Percentiles rank a stretch among this genome's conserved stretches.
phyloP scores from a whole-genome alignment of 1,140 invertebrate genomes.

The Leptinotarsa defecta region DNA sequence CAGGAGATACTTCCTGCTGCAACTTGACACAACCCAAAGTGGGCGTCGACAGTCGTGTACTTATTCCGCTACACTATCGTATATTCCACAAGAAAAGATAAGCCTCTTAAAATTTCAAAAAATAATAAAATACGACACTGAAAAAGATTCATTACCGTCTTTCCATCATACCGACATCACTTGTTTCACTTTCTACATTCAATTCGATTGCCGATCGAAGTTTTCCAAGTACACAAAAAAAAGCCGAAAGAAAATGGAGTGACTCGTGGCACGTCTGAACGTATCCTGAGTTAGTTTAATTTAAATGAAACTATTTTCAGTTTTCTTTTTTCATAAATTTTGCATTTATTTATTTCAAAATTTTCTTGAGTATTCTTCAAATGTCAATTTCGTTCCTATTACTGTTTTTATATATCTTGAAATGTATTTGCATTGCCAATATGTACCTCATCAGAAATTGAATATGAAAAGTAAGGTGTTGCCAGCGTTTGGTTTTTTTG shows the following conservation, averaged over 20 bases:
- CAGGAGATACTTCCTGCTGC: neutral
- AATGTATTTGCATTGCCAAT: no score
- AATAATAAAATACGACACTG: slow-evolving; percentile 9
- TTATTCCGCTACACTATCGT: neutral
- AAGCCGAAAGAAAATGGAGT: neutral
- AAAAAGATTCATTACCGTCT: neutral
- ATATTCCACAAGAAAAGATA: neutral
- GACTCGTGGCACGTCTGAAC: neutral
- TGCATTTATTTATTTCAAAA: no score
- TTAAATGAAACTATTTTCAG: no score
- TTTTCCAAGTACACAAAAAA: slow-evolving; percentile 6
- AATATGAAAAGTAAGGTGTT: no score
- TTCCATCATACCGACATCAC: slow-evolving; percentile 7
- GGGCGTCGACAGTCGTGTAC: neutral
- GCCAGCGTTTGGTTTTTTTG: no score
- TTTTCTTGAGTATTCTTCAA: no score
- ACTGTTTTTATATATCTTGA: no score
- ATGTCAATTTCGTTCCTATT: no score
- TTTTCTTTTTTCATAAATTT: no score
- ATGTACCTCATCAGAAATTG: no score
- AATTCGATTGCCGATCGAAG: slow-evolving; percentile 2
- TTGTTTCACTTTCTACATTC: slow-evolving; percentile 6
- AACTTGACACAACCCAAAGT: neutral
- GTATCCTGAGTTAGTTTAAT: no score
- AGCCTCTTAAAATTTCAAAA: slow-evolving; percentile 5